Base-by-base conservation (phyloP, 1,140 invertebrate species). In the Drosophila ironensis region DNA sequence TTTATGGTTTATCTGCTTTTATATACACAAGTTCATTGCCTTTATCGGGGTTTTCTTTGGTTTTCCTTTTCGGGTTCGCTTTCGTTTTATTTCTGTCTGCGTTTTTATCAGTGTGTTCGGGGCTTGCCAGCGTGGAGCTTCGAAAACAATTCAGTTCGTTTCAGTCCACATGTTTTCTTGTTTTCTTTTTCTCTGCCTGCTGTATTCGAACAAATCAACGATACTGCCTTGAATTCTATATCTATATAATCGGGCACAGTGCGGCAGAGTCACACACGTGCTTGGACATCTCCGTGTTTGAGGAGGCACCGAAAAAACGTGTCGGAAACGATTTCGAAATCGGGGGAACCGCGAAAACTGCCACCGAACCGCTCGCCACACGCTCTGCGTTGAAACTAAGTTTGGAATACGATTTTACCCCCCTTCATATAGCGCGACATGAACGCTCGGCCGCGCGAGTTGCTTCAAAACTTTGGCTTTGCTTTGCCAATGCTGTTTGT, bases 121-220 rank as follows among this genome's bases (percentile, higher is more conserved):
- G n/a, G 37, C n/a, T n/a, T 86, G 81, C 71, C 75, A 75, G 61
- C 75, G 69, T 72, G 69, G 70, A 78, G 68, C 30, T 72, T 82
- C 56, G 46, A 82, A 68, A 42, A 72, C 44, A 77, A 60, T 70
- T 86, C 52, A 38, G 38, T 73, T 74, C 50, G 48, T 30, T 82
- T 67, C 59, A 59, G 35, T 53, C 73, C 75, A 72, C 80, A 84
- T 84, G 80, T 27, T 82, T 71, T 59, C 37, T 6, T 81, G 12
- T 20, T 44, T 51, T 75, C 11, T 46, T 40, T 52, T 56, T 27
- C 20, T 46, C 25, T 28, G 25, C 27, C n/a, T 53, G 33, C 12
- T 33, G 17, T 17, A 25, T 42, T 25, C 24, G n/a, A n/a, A n/a
- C n/a, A n/a, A n/a, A n/a, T n/a, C n/a, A n/a, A n/a, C n/a, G n/a